Evolutionary conservation across 2,797 vertebrate genomes (phyloP).

Genomic region (Gallinago stenura): DNA sequence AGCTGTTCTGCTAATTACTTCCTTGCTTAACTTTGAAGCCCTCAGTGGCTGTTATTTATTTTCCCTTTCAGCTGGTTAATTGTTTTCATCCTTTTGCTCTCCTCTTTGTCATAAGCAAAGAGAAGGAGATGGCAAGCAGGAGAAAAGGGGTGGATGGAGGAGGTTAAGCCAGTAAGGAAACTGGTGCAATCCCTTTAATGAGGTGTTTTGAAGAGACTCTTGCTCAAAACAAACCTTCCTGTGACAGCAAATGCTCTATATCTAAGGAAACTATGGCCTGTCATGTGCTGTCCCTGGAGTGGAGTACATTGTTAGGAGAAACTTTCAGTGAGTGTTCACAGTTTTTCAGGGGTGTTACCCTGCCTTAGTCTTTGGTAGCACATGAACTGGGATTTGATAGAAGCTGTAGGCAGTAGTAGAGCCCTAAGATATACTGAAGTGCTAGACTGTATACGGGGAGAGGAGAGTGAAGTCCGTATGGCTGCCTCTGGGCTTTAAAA

Average conservation of each 20-base stretch:
- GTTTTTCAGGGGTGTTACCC: background rate
- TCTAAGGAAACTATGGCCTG: background rate
- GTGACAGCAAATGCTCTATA: background rate
- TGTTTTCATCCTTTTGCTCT: constrained; percentile 10
- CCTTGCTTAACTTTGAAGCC: constrained; percentile 35
- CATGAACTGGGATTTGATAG: background rate
- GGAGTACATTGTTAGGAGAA: background rate
- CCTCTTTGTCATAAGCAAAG: background rate
- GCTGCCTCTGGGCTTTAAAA: background rate
- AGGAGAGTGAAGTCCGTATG: background rate
- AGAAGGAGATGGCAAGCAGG: background rate
- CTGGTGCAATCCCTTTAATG: background rate
- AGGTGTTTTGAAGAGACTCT: background rate
- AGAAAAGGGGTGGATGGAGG: background rate
- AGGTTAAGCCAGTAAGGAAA: background rate
- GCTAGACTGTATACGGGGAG: background rate
- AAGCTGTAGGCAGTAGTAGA: background rate
- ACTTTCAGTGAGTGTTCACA: background rate
- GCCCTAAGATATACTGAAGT: background rate
- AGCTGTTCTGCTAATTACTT: constrained; percentile 40
- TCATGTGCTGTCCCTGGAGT: background rate
- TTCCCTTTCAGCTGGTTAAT: constrained; percentile 20
- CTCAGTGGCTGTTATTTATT: background rate
- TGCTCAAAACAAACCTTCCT: background rate
- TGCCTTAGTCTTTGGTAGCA: background rate